Percentiles rank a stretch among this genome's conserved stretches.
Conservation (phyloP, 2,888 invertebrate species). For the Mylabris sibirica region DNA sequence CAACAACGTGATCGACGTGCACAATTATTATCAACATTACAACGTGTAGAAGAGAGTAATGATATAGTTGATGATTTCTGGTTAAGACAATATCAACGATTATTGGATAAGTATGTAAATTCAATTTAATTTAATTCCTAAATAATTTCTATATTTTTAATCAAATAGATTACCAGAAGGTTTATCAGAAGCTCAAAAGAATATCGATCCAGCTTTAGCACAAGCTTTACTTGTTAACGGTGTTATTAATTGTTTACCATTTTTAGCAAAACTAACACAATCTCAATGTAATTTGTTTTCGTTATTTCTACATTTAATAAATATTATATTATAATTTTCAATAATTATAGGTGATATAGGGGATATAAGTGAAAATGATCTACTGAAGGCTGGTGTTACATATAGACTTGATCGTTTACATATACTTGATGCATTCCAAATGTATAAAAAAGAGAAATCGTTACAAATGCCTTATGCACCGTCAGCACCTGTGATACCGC, state of each 20-base stretch:
- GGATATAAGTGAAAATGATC: conserved; percentile 65
- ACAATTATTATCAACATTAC: conserved; percentile 72
- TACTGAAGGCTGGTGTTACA: conserved; percentile 68
- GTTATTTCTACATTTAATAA: neutral
- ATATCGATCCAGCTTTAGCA: conserved; percentile 72
- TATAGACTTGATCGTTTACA: conserved; percentile 66
- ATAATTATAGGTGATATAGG: conserved; percentile 56
- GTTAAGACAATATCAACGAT: conserved; percentile 82
- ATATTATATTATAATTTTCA: neutral
- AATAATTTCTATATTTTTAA: neutral
- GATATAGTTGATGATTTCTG: conserved; percentile 70
- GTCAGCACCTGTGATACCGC: conserved; percentile 44
- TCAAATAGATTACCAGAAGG: conserved; percentile 66
- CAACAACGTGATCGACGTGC: conserved; percentile 73
- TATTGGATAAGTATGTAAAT: conserved; percentile 69
- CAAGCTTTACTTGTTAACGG: conserved; percentile 75
- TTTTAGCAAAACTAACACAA: conserved; percentile 70
- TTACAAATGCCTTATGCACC: conserved; percentile 48
- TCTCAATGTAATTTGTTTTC: conserved; percentile 57
- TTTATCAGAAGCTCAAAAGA: conserved; percentile 68
- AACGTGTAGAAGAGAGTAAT: conserved; percentile 73
- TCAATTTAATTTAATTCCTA: neutral
- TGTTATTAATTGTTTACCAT: conserved; percentile 79
- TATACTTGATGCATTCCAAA: conserved; percentile 70
- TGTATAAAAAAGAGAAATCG: conserved; percentile 62